Conservation (phyloP, 2,888 invertebrate genomes). For the Lissonota sp. region DNA sequence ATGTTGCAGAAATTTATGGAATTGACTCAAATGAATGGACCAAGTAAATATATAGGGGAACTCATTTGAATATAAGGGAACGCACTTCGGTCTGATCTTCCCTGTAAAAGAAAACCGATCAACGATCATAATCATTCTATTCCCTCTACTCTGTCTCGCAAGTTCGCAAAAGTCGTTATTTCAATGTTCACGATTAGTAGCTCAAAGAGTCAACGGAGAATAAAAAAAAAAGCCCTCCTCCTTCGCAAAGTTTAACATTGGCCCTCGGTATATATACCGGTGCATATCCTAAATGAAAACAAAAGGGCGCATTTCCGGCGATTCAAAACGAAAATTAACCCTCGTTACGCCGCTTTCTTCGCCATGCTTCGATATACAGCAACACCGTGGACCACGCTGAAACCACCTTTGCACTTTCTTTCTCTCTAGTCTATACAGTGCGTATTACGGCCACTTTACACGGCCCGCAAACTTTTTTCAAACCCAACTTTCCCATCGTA, state of each 20-base stretch:
- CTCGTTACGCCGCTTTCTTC: not conserved
- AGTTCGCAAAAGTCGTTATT: slow-evolving; percentile 37
- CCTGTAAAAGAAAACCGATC: slow-evolving; percentile 10
- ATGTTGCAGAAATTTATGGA: too few species aligned
- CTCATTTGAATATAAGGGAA: too few species aligned
- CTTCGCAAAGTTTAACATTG: slow-evolving; percentile 7
- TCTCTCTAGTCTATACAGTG: slow-evolving; percentile 34
- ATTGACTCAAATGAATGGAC: too few species aligned
- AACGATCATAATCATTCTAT: slow-evolving; percentile 9
- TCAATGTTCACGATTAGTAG: slow-evolving; percentile 44
- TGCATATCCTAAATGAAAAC: not conserved
- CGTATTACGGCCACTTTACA: slow-evolving; percentile 58
- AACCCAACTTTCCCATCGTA: slow-evolving; percentile 50
- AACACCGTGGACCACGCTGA: slow-evolving; percentile 6
- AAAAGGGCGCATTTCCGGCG: too few species aligned
- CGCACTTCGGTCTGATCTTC: too few species aligned
- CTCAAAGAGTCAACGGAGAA: slow-evolving; percentile 19
- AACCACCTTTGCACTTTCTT: slow-evolving; percentile 25
- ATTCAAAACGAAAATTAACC: too few species aligned
- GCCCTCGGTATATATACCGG: not conserved
- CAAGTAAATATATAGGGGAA: too few species aligned
- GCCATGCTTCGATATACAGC: not conserved
- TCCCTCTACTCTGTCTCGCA: not conserved
- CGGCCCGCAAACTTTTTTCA: slow-evolving; percentile 48
- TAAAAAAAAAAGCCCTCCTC: slow-evolving; percentile 16